Conservation (phyloP, 2,113 vertebrate species). For the Perognathus longimembris region DNA sequence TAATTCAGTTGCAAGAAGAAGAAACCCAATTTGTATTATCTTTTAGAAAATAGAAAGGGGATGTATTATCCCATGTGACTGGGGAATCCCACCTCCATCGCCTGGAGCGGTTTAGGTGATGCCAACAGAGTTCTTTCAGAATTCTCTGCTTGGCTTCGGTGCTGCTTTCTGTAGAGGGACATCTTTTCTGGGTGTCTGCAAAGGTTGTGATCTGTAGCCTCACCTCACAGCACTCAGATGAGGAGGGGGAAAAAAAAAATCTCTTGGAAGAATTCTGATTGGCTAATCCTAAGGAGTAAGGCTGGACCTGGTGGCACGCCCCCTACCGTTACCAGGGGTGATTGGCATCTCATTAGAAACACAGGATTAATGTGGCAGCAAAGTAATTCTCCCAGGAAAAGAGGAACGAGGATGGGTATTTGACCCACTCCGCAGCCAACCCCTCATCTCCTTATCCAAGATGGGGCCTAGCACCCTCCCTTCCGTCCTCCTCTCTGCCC, state of each 20-base stretch:
- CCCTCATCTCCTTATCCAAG: neutral
- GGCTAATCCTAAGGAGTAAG: neutral
- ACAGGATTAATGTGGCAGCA: neutral
- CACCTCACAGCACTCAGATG: neutral
- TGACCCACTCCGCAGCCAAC: neutral
- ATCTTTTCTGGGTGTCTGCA: neutral
- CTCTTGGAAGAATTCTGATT: slow-evolving; percentile 3
- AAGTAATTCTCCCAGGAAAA: neutral
- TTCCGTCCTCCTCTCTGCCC: neutral
- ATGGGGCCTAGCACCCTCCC: neutral
- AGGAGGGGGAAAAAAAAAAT: neutral
- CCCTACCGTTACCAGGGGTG: neutral
- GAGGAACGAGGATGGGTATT: neutral
- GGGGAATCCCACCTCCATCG: neutral
- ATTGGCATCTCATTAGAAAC: neutral
- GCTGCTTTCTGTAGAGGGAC: neutral
- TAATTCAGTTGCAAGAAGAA: slow-evolving; percentile 50
- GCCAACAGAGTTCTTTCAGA: neutral
- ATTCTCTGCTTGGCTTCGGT: neutral
- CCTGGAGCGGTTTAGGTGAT: neutral
- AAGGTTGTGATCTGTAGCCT: neutral
- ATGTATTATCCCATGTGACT: neutral
- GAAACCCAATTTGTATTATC: slow-evolving; percentile 41
- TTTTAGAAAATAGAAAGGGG: neutral
- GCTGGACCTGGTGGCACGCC: neutral